phyloP scores from a whole-genome alignment of 2,888 invertebrate species.

The Icerya purchasi region DNA sequence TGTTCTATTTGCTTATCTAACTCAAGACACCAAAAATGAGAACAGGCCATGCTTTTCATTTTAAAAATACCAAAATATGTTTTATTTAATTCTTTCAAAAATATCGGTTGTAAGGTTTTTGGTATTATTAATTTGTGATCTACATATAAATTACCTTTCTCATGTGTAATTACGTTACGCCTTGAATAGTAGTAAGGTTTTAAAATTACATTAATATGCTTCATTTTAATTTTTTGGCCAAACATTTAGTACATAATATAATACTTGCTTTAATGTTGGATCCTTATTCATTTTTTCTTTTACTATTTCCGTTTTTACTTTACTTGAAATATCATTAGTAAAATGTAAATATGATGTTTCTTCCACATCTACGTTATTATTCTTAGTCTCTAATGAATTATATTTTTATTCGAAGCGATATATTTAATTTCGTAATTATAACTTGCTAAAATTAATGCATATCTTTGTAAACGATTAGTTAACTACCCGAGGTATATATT shows the following conservation, averaged over 20 bases:
- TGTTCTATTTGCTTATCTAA: neutral
- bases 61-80: slow-evolving; percentile 19
- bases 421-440: neutral
- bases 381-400: neutral
- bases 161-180: neutral
- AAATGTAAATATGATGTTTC: neutral
- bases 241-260: neutral
- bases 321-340: neutral
- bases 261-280: neutral
- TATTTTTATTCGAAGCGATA: neutral
- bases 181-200: neutral
- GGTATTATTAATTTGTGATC: neutral
- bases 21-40: neutral
- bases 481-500: no score
- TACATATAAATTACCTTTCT: neutral
- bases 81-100: slow-evolving; percentile 18
- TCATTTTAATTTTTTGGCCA: no score
- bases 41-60: slow-evolving; percentile 19
- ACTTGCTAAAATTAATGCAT: neutral
- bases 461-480: neutral
- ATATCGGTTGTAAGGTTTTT: neutral
- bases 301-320: neutral
- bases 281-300: neutral
- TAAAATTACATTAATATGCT: no score
- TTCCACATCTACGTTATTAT: neutral